Conservation (phyloP, 2,113 vertebrate genomes). For the Hyla sarda region DNA sequence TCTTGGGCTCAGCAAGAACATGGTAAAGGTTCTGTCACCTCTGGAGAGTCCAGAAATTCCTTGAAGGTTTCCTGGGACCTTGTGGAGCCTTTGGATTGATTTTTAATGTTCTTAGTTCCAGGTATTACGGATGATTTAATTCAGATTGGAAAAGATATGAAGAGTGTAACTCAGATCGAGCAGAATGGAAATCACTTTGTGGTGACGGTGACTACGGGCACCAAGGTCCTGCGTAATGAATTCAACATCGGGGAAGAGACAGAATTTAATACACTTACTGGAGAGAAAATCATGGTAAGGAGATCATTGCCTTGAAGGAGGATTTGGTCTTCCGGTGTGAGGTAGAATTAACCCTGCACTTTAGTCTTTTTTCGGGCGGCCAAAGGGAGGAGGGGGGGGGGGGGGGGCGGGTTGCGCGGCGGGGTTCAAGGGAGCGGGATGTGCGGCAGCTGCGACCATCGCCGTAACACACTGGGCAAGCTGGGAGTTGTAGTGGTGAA, state of each 20-base stretch:
- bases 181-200: constrained; percentile 85
- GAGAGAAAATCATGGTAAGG: constrained; percentile 85
- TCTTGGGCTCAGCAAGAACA: not conserved
- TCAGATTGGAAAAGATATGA: constrained; percentile 85
- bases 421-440: too few species aligned
- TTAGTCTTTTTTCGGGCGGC: too few species aligned
- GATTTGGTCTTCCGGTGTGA: too few species aligned
- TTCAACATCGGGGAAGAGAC: constrained; percentile 86
- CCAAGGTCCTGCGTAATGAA: constrained; percentile 74
- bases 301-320: not conserved
- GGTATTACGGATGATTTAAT: constrained; percentile 87
- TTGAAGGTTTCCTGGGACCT: not conserved
- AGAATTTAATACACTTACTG: constrained; percentile 74
- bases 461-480: too few species aligned
- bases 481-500: too few species aligned
- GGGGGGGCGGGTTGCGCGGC: too few species aligned
- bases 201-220: constrained; percentile 75
- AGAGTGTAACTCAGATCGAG: constrained; percentile 82
- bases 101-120: constrained; percentile 61
- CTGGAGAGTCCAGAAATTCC: not conserved
- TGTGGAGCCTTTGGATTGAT: not conserved
- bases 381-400: too few species aligned
- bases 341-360: too few species aligned
- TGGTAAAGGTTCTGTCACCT: too few species aligned
- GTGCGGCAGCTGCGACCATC: too few species aligned